Evolutionary conservation across 2,888 invertebrate genomes (phyloP).

Genomic region (Drosophila phalerata): DNA sequence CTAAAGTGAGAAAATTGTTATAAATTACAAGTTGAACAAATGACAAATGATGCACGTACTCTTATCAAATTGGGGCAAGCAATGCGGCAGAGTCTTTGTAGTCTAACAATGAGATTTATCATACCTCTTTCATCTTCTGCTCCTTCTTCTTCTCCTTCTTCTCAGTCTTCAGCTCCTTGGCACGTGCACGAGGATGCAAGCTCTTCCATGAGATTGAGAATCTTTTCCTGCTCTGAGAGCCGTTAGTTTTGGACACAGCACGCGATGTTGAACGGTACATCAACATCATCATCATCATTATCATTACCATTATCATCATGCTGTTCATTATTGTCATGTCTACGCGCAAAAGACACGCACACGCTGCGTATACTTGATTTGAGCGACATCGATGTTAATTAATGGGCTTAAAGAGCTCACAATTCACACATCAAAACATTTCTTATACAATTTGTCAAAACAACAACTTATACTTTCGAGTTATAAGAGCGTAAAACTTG

Average conservation of each 20-base stretch:
- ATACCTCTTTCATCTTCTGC: not conserved
- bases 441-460: slow-evolving; percentile 79
- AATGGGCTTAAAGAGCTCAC: slow-evolving; percentile 48
- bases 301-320: slow-evolving; percentile 1
- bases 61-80: slow-evolving; percentile 73
- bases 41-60: slow-evolving; percentile 69
- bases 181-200: slow-evolving; percentile 20
- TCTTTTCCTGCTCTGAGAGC: slow-evolving; percentile 23
- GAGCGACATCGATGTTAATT: slow-evolving; percentile 56
- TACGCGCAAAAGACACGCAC: slow-evolving; percentile 4
- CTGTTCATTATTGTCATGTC: not conserved
- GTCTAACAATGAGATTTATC: slow-evolving; percentile 21
- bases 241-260: slow-evolving; percentile 44
- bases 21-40: slow-evolving; percentile 70
- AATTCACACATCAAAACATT: slow-evolving; percentile 61
- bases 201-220: slow-evolving; percentile 12
- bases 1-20: slow-evolving; percentile 71
- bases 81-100: slow-evolving; percentile 33
- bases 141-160: not conserved
- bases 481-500: slow-evolving; percentile 70
- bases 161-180: not conserved
- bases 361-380: slow-evolving; percentile 51
- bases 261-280: slow-evolving; percentile 52
- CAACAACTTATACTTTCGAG: slow-evolving; percentile 78
- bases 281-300: slow-evolving; percentile 5